Base-by-base conservation (phyloP, 2,888 invertebrate genomes). In the Eupithecia insigniata region DNA sequence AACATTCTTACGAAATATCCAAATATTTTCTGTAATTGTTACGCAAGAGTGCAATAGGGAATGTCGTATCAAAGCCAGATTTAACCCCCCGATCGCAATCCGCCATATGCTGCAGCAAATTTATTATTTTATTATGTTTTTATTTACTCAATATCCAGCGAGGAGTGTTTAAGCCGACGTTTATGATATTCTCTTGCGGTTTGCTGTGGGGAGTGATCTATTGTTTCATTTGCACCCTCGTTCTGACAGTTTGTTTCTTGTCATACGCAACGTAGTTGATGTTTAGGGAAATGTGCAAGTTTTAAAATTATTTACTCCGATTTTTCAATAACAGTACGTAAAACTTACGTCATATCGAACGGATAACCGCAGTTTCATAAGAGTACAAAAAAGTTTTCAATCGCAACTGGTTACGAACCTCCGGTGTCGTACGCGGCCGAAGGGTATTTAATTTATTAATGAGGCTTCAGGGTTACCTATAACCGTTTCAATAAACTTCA, bases 141-240 rank as follows among this genome's bases (percentile, higher is more conserved):
- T 93, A 93, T 93, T 93, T 92, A 93, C 88, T 90, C 87, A 86
- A 85, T 85, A 86, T 92, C 92, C 89, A 83, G 80, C 74, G 91
- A 90, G 93, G 91, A 90, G 93, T 93, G 93, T 92, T 94, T 93
- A 93, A 94, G 92, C 92, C 88, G 92, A 90, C 93, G 89, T 93
- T 93, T 93, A 93, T 93, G 91, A 93, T 92, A 93, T 92, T 92
- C 92, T 93, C 92, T 81, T 89, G 94, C 86, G 93, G 93, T 89
- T 92, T 90, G 85, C 79, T 76, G 51, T 76, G 90, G 89, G 90
- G 92, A 92, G 92, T 83, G 87, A 85, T 84, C 88, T 81, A 92
- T 93, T 93, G 93, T 93, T 91, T 93, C 90, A 88, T 84, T 85
- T 82, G 83, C 90, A 90, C 92, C 92, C 92, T 87, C 85, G 86